These are phyloP conservation scores for Lasaia peninsularis DNA, from an alignment of 1,140 invertebrate species.

Conservation along the genomic window DNA sequence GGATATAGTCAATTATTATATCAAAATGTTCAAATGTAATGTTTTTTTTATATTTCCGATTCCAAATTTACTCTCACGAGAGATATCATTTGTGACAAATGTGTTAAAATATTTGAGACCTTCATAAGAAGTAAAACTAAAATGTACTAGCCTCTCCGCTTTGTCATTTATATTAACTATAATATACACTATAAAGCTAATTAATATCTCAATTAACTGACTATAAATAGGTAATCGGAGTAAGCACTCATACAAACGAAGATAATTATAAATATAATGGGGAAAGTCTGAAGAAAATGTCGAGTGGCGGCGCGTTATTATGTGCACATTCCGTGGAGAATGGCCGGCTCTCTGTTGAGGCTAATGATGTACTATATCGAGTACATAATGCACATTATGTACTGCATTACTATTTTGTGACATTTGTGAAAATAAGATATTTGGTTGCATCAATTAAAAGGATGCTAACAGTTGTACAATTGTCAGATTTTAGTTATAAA, in stretches of 20 bases:
- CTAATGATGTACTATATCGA: neutral
- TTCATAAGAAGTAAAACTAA: slow-evolving; percentile 3
- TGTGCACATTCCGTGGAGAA: slow-evolving; percentile 14
- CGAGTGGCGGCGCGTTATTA: slow-evolving; percentile 11
- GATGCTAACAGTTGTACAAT: no score
- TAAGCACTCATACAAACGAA: slow-evolving; percentile 48
- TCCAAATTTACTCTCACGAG: neutral
- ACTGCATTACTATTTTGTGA: neutral
- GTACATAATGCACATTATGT: neutral
- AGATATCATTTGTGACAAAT: slow-evolving; percentile 2
- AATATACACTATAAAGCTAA: slow-evolving; percentile 45
- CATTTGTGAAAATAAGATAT: neutral
- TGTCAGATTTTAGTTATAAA: no score
- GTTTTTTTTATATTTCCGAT: neutral
- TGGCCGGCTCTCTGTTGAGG: slow-evolving; percentile 14
- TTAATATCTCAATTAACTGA: slow-evolving; percentile 57
- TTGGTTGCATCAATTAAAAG: no score
- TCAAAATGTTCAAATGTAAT: neutral
- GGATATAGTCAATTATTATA: no score
- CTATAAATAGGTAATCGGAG: slow-evolving; percentile 69
- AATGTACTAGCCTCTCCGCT: slow-evolving; percentile 55
- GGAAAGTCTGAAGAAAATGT: slow-evolving; percentile 15
- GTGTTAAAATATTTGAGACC: neutral
- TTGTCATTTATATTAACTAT: slow-evolving; percentile 51
- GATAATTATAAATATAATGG: slow-evolving; percentile 17